Evolutionary conservation across 2,888 invertebrate species (phyloP), one percentile per base, ranked within the genome.

Genomic region (Mesopsocus fuscifrons): DNA sequence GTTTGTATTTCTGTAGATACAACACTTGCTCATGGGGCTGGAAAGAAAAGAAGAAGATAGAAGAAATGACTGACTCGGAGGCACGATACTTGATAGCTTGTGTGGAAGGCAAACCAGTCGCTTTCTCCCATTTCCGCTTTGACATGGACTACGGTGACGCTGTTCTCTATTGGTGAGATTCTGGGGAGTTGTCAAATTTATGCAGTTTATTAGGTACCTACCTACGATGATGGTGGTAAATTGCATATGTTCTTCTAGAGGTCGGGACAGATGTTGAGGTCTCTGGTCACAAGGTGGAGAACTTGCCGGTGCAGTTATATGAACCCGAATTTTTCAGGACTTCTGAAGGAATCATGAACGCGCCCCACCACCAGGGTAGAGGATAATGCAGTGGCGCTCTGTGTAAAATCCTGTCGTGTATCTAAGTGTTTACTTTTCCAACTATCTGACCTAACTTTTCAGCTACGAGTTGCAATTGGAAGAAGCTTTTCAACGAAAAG

Each of bases 391-490:
- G n/a, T n/a, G n/a, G n/a, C n/a, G n/a, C n/a, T n/a, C n/a, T n/a
- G n/a, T n/a, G n/a, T n/a, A n/a, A n/a, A n/a, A n/a, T n/a, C n/a
- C n/a, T n/a, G n/a, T n/a, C n/a, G n/a, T n/a, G n/a, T n/a, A n/a
- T n/a, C n/a, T n/a, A n/a, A n/a, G n/a, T n/a, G n/a, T n/a, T n/a
- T n/a, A n/a, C n/a, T n/a, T n/a, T n/a, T n/a, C n/a, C n/a, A n/a
- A n/a, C n/a, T n/a, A n/a, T n/a, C n/a, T n/a, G n/a, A n/a, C n/a
- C n/a, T n/a, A n/a, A n/a, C n/a, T n/a, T 58, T 61, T 41, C 54
- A 85, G 87, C 59, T 92, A 91, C 64, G 91, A 91, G 60, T 68
- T 91, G 48, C 91, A 92, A 61, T 66, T 91, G 51, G 78, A 78
- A 55, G 60, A 70, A 41, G 64, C 62, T 8, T 71, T 74, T 22